A percentile compares a stretch with the other conserved stretches of the same genome.
phyloP scores from a whole-genome alignment of 37 sponge, comb jelly and placozoan species.

The Axinella damicornis region DNA sequence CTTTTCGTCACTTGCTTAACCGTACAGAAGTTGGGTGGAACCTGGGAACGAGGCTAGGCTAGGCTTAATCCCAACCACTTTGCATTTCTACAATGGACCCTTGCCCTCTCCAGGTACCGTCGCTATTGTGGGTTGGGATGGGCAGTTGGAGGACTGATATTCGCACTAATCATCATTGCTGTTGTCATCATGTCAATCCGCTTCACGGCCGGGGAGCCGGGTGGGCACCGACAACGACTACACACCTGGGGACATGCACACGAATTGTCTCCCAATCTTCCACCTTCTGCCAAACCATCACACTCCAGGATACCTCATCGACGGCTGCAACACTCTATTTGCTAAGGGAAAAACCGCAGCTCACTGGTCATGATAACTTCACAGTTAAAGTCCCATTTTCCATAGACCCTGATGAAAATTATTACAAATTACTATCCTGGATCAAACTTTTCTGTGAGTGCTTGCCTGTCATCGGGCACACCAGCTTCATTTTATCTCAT shows the following conservation, averaged over 20 bases:
- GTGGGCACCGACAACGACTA: neutral
- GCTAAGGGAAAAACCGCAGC: conserved; percentile 2
- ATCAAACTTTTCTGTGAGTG: neutral
- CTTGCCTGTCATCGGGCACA: neutral
- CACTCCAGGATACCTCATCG: neutral
- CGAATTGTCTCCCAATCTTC: neutral
- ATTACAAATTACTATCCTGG: conserved; percentile 37
- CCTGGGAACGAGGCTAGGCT: too few species aligned
- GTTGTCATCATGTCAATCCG: neutral
- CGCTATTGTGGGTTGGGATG: conserved; percentile 2
- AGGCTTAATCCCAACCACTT: too few species aligned
- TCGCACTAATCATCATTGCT: neutral
- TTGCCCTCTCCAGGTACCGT: neutral
- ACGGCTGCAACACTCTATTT: conserved; percentile 28
- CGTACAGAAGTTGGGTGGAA: too few species aligned
- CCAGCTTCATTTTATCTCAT: neutral
- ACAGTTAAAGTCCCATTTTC: neutral
- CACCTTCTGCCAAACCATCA: conserved; percentile 16
- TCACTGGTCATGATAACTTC: conserved; percentile 10
- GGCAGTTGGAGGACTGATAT: neutral
- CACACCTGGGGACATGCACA: conserved; percentile 38
- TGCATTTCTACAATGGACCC: too few species aligned
- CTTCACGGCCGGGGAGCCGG: neutral
- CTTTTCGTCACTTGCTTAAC: too few species aligned
- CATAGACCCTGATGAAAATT: neutral